Evolutionary conservation across 2,888 invertebrate genomes (phyloP), one percentile per base, ranked within the genome.

Genomic region (Epinotia demarniana): DNA sequence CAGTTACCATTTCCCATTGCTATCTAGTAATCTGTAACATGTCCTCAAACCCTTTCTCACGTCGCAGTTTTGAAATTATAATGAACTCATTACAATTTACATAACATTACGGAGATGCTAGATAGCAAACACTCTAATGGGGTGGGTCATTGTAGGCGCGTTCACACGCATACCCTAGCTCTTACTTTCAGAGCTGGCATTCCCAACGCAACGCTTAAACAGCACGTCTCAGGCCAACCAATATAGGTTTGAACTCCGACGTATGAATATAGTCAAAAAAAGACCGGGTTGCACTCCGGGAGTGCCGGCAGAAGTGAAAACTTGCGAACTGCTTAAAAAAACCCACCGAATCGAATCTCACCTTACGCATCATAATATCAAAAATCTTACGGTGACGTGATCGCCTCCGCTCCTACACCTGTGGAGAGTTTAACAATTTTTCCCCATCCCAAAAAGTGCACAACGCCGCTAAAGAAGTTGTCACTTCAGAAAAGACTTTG

Each of bases 1-100:
- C 16, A 19, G 58, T 60, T 68, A 58, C 46, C 23, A 60, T 68
- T 58, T 68, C 43, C 12, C 53, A 43, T 19, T 19, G 8, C 39
- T 43, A 68, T 68, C 23, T 68, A 9, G 66, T 33, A 55, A 69
- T 69, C 58, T 60, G 23, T 58, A 72, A 72, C 72, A 72, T 72
- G 72, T 72, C 63, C 57, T 63, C 73, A 73, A 39, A 69, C 18
- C 33, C n/a, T 53, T 49, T 74, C 69, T 64, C 64, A 70, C 58
- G 64, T 72, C 57, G 72, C 70, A 60, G 43, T 75, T 64, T 23
- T 64, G 55, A 61, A 67, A 46, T 68, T 67, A 60, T 43, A 64
- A 75, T 66, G 71, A 72, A 75, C 71, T 67, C 60, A 66, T 75
- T 67, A 75, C 66, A 23, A 72, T 75, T 67, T 75, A 72, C 71